phyloP scores from a whole-genome alignment of 2,113 vertebrate genomes.

The Daubentonia madagascariensis region DNA sequence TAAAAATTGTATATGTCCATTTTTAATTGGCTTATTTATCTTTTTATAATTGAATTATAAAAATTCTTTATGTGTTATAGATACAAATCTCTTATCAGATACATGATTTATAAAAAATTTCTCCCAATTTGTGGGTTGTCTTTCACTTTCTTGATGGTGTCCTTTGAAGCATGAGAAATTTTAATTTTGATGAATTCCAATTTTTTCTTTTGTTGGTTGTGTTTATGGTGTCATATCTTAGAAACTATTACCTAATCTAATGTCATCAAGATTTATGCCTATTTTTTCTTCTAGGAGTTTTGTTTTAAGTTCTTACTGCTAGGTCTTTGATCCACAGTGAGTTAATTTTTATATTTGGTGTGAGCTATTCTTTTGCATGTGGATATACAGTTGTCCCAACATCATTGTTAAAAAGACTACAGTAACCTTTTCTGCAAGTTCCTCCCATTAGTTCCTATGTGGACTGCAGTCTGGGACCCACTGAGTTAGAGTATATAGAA shows the following conservation, averaged over 20 bases:
- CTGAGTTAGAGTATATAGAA: background rate
- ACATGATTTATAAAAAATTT: background rate
- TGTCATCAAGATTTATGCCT: background rate
- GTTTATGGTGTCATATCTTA: background rate
- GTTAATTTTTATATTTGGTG: background rate
- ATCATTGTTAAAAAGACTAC: background rate
- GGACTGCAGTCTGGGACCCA: background rate
- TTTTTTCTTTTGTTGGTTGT: background rate
- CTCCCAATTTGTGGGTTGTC: background rate
- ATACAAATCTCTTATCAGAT: constrained; percentile 1
- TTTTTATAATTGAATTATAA: constrained; percentile 16
- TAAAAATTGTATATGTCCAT: background rate
- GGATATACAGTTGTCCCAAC: background rate
- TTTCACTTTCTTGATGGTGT: background rate
- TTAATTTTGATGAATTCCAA: background rate
- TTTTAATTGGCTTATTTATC: constrained; percentile 24
- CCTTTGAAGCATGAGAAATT: background rate
- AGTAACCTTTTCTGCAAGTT: background rate
- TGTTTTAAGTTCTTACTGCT: constrained; percentile 12
- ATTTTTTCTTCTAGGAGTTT: constrained; percentile 23
- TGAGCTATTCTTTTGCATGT: background rate
- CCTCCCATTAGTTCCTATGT: background rate
- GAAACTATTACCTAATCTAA: background rate
- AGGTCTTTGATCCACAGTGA: background rate
- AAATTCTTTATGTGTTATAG: background rate